Conservation (phyloP, 2,113 vertebrate species). For the Leucopternis melanops region DNA sequence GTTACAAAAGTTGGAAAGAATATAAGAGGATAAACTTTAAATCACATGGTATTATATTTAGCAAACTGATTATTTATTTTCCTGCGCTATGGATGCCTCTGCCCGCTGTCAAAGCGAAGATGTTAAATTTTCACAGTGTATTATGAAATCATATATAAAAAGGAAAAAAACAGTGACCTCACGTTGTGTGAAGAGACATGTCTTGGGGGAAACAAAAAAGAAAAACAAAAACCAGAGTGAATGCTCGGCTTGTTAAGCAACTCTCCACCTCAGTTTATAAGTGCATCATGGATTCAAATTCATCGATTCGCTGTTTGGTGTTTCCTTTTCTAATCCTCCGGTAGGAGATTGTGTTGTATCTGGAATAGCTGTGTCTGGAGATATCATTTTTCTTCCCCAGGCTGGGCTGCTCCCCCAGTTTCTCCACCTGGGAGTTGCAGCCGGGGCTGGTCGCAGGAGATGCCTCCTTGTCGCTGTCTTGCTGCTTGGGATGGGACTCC, state of each 20-base stretch:
- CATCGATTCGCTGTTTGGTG: constrained; percentile 88
- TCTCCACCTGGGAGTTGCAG: constrained; percentile 57
- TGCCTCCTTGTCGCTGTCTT: neutral
- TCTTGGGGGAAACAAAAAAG: neutral
- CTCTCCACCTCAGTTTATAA: constrained; percentile 61
- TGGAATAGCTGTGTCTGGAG: constrained; percentile 77
- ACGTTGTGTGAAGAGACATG: neutral
- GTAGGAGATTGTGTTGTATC: constrained; percentile 92
- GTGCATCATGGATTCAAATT: constrained; percentile 91
- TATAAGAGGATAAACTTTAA: neutral
- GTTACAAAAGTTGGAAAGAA: neutral
- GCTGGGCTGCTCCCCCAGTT: constrained; percentile 41
- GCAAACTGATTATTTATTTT: constrained; percentile 38
- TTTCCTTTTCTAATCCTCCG: constrained; percentile 91
- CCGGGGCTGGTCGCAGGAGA: constrained; percentile 5
- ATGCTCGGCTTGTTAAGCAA: neutral
- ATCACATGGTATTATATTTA: neutral
- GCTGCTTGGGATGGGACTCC: neutral
- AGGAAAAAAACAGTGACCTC: neutral
- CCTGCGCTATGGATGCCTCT: neutral
- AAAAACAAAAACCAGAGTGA: neutral
- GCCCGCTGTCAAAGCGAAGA: neutral
- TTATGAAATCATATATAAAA: constrained; percentile 45
- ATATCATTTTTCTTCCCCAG: constrained; percentile 72
- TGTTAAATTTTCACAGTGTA: constrained; percentile 7